A percentile compares a stretch with the other conserved stretches of the same genome.
These are phyloP conservation scores for Gonioctena quinquepunctata DNA, from an alignment of 1,140 invertebrate genomes.

Conservation along the genomic window DNA sequence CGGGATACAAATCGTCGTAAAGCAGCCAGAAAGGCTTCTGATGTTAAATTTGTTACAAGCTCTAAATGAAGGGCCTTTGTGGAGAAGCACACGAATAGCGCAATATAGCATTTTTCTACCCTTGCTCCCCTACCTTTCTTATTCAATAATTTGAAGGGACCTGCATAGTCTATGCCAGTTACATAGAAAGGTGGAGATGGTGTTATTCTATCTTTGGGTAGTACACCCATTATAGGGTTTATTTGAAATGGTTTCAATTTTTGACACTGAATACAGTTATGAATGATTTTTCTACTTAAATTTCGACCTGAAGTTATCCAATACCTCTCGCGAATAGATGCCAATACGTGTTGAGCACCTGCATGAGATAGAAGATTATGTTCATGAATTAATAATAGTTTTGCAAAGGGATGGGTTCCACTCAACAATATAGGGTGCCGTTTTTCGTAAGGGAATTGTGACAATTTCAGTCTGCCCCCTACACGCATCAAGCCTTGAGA, in stretches of 20 bases:
- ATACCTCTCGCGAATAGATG: not conserved
- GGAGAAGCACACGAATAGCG: conserved; percentile 43
- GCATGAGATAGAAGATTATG: not conserved
- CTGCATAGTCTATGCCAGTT: conserved; percentile 46
- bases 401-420: not conserved
- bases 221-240: conserved; percentile 43
- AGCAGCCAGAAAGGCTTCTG: conserved; percentile 34
- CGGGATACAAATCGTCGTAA: conserved; percentile 44
- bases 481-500: conserved; percentile 52
- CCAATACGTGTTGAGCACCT: conserved; percentile 5
- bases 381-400: not conserved
- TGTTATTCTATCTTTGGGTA: conserved; percentile 43
- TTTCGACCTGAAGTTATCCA: conserved; percentile 25
- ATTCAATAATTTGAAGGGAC: conserved; percentile 42
- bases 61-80: conserved; percentile 51
- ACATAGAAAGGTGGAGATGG: conserved; percentile 41
- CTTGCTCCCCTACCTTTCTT: conserved; percentile 29
- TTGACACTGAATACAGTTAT: conserved; percentile 25
- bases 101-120: conserved; percentile 34
- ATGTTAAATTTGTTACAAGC: conserved; percentile 33
- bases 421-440: conserved; percentile 54
- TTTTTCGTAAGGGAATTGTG: conserved; percentile 45
- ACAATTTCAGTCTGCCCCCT: conserved; percentile 50
- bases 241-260: conserved; percentile 12
- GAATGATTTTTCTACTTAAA: conserved; percentile 21